phyloP scores from a whole-genome alignment of 2,113 vertebrate genomes.

The Crocuta crocuta region DNA sequence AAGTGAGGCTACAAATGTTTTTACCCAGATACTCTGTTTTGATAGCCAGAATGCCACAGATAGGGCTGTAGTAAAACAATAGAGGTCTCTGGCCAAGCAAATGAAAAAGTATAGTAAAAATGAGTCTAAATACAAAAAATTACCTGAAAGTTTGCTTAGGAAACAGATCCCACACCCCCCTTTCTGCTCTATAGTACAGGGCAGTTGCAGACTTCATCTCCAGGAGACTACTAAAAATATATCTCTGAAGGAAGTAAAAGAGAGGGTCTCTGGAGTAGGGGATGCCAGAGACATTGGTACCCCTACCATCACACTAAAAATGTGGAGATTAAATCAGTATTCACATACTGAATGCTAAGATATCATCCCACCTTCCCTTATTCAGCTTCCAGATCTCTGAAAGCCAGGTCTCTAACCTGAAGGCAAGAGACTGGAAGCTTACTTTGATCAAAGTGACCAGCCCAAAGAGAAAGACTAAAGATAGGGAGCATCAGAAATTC shows the following conservation, averaged over 20 bases:
- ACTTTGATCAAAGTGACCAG: neutral
- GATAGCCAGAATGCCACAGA: neutral
- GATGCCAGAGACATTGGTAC: neutral
- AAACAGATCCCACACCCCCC: neutral
- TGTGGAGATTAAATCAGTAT: neutral
- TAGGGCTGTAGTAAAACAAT: neutral
- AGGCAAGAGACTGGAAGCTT: neutral
- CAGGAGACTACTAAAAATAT: neutral
- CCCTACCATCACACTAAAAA: neutral
- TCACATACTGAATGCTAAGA: neutral
- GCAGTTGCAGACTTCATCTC: neutral
- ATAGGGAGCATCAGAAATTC: neutral
- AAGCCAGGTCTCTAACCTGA: neutral
- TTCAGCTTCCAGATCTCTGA: neutral
- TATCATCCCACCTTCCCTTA: neutral
- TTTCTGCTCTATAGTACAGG: neutral
- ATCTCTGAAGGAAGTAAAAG: neutral
- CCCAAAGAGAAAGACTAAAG: neutral
- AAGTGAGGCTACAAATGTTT: neutral
- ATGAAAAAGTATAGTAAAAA: neutral
- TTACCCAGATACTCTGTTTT: neutral
- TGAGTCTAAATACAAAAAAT: neutral
- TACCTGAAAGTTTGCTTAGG: neutral
- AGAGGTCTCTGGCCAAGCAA: neutral
- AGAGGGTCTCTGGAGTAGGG: neutral